Percentiles rank a stretch among this genome's conserved stretches.
phyloP scores from a whole-genome alignment of 2,113 vertebrate species.

The Cisticola juncidis region DNA sequence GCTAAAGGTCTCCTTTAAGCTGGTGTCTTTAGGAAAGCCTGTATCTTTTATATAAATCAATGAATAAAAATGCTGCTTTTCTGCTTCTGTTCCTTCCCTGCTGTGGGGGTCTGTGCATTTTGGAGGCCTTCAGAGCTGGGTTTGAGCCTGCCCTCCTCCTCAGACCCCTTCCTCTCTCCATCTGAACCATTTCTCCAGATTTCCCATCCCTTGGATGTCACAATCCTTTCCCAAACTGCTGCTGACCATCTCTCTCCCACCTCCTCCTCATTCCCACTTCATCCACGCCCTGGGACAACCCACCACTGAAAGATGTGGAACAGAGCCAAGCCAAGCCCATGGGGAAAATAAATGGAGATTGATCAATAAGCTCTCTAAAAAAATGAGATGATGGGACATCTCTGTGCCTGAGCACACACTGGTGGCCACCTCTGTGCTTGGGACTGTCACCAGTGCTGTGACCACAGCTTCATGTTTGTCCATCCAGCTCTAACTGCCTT shows the following conservation, averaged over 20 bases:
- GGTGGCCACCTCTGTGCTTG: neutral
- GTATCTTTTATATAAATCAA: neutral
- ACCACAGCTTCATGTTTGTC: neutral
- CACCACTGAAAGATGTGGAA: neutral
- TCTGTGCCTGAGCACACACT: neutral
- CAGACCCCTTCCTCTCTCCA: neutral
- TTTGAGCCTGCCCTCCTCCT: fast-evolving
- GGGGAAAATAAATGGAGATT: neutral
- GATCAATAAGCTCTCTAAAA: neutral
- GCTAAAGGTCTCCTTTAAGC: conserved; percentile 4
- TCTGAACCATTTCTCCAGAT: neutral
- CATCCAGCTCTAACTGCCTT: fast-evolving
- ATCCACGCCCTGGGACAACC: neutral
- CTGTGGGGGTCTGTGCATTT: neutral
- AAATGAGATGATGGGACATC: neutral
- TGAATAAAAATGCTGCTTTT: neutral
- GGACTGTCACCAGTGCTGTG: neutral
- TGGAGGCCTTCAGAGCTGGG: neutral
- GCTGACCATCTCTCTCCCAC: neutral
- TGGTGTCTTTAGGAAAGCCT: neutral
- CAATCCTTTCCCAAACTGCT: neutral
- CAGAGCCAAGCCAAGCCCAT: neutral
- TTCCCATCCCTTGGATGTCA: neutral
- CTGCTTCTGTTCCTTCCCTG: neutral
- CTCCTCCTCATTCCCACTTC: neutral